Percentiles rank a stretch among this genome's conserved stretches.
Conservation (phyloP, 2,797 vertebrate species). For the Pseudochaenichthys georgianus region DNA sequence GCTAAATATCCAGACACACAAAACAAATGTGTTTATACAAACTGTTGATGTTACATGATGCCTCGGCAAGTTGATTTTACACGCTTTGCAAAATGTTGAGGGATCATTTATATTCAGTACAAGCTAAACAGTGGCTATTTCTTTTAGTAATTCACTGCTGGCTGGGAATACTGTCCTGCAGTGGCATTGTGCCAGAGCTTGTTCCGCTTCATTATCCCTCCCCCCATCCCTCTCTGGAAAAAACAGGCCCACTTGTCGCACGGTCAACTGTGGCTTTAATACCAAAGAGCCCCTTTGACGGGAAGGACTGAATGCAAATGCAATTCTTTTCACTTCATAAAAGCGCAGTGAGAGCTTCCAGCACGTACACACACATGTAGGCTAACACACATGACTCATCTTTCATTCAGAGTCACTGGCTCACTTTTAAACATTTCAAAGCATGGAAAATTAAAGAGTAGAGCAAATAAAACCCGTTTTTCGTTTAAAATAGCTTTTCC, state of each 20-base stretch:
- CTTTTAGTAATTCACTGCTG: not conserved
- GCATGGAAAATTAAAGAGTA: no score
- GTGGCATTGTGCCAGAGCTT: not conserved
- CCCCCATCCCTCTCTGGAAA: not conserved
- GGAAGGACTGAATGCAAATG: conserved; percentile 31
- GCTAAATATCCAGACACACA: not conserved
- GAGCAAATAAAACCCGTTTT: no score
- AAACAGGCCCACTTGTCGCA: conserved; percentile 9
- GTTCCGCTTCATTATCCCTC: not conserved
- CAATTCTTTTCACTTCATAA: not conserved
- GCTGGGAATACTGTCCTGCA: conserved; percentile 20
- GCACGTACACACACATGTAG: not conserved
- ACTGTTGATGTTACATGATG: not conserved
- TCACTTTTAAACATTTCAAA: no score
- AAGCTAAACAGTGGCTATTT: not conserved
- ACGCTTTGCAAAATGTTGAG: not conserved
- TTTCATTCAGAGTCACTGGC: no score
- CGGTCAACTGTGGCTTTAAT: conserved; percentile 24
- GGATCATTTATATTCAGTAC: not conserved
- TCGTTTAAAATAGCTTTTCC: no score
- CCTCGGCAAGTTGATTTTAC: not conserved
- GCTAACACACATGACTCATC: not conserved
- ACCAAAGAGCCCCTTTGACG: conserved; percentile 13
- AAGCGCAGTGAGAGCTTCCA: not conserved
- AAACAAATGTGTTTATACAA: not conserved